phyloP scores from a whole-genome alignment of 2,888 invertebrate genomes.

The Petrophora chlorosata region DNA sequence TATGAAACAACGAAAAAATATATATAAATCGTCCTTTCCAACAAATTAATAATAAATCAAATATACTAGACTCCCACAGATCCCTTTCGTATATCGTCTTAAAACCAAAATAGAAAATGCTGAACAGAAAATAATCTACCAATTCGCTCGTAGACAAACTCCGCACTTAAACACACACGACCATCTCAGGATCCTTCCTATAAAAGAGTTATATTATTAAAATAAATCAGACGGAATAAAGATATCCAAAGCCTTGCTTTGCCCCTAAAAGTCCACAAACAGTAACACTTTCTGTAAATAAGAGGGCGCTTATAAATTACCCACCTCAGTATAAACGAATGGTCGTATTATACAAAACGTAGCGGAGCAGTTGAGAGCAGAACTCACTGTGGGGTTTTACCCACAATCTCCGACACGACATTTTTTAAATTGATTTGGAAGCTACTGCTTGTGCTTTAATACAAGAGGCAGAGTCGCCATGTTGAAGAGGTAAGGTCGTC shows the following conservation, averaged over 20 bases:
- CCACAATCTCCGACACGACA: slow-evolving; percentile 6
- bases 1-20: too few relatives aligned
- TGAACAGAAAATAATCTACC: too few relatives aligned
- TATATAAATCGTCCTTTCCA: too few relatives aligned
- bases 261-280: slow-evolving; percentile 35
- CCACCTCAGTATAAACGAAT: slow-evolving; percentile 57
- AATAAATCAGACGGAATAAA: slow-evolving; percentile 23
- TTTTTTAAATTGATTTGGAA: neutral
- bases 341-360: slow-evolving; percentile 57
- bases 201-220: slow-evolving; percentile 7
- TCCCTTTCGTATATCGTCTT: too few relatives aligned
- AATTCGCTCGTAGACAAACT: neutral
- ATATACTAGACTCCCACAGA: too few relatives aligned
- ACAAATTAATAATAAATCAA: too few relatives aligned
- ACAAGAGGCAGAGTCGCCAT: too few relatives aligned
- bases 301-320: slow-evolving; percentile 40
- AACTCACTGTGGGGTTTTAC: slow-evolving; percentile 24
- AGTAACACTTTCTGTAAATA: slow-evolving; percentile 39
- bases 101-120: too few relatives aligned
- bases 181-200: neutral
- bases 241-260: slow-evolving; percentile 23
- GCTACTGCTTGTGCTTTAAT: too few relatives aligned
- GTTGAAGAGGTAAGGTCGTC: too few relatives aligned
- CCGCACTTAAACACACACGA: neutral
- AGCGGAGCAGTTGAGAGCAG: slow-evolving; percentile 51